A percentile compares a stretch with the other conserved stretches of the same genome.
phyloP scores from a whole-genome alignment of 2,797 vertebrate genomes.

The Eupleurogrammus muticus region DNA sequence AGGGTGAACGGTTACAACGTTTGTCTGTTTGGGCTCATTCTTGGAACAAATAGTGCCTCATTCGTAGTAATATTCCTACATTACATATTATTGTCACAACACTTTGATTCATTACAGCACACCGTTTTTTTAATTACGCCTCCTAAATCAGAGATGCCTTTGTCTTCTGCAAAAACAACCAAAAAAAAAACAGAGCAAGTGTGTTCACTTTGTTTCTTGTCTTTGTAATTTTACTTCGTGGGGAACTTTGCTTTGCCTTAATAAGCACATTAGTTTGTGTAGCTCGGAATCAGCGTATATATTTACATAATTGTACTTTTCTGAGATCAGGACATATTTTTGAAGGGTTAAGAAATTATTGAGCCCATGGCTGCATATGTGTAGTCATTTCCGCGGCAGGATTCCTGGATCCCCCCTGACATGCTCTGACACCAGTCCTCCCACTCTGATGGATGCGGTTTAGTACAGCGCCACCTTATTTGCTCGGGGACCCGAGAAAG shows the following conservation, averaged over 20 bases:
- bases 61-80: slow-evolving; percentile 24
- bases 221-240: slow-evolving; percentile 34
- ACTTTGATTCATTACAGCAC: slow-evolving; percentile 44
- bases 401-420: slow-evolving; percentile 37
- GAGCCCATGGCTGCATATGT: slow-evolving; percentile 8
- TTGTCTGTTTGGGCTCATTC: slow-evolving; percentile 19
- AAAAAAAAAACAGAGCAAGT: slow-evolving; percentile 46
- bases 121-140: slow-evolving; percentile 56
- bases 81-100: slow-evolving; percentile 22
- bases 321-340: slow-evolving; percentile 7
- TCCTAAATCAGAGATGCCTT: slow-evolving; percentile 44
- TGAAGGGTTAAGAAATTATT: slow-evolving; percentile 17
- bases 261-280: slow-evolving; percentile 6
- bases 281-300: slow-evolving; percentile 4
- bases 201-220: slow-evolving; percentile 27
- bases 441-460: slow-evolving; percentile 41
- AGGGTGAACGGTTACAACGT: background rate
- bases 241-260: background rate
- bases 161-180: slow-evolving; percentile 27
- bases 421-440: slow-evolving; percentile 30
- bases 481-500: slow-evolving; percentile 44
- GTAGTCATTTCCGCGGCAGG: background rate
- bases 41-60: slow-evolving; percentile 4
- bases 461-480: slow-evolving; percentile 42
- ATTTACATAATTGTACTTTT: slow-evolving; percentile 1